These are phyloP conservation scores for Glareola pratincola DNA, from an alignment of 2,113 vertebrate genomes.

Conservation along the genomic window DNA sequence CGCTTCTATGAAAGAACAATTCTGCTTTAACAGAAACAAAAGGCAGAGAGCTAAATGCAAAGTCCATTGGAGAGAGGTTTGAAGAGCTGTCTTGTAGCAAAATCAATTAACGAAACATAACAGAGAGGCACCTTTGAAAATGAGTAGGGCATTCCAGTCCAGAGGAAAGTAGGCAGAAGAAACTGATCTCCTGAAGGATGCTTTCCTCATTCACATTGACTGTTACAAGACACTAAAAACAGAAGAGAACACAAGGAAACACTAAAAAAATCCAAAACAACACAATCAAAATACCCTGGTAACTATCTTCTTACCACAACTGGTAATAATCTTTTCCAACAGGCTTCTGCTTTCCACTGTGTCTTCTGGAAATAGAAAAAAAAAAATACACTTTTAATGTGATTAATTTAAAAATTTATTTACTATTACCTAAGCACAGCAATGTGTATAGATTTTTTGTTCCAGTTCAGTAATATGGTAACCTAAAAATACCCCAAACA, in stretches of 20 bases:
- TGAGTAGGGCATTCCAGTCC: neutral
- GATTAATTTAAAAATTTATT: neutral
- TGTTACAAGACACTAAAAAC: neutral
- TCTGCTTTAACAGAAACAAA: neutral
- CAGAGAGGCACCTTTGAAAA: neutral
- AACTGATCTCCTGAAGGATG: neutral
- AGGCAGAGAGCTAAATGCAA: neutral
- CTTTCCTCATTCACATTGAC: neutral
- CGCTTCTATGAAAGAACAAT: neutral
- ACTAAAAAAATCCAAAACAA: neutral
- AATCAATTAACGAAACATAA: neutral
- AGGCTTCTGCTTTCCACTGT: neutral
- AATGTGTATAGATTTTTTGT: neutral
- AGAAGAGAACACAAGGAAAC: neutral
- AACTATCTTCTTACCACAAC: neutral
- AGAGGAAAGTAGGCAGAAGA: neutral
- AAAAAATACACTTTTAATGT: neutral
- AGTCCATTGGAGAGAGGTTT: neutral
- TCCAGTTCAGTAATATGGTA: neutral
- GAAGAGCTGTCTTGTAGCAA: neutral
- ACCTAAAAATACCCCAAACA: neutral
- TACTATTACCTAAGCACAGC: neutral
- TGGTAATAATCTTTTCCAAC: neutral
- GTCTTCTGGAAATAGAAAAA: neutral
- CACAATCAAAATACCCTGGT: fast-evolving